Evolutionary conservation across 2,888 invertebrate species (phyloP).

Genomic region (Coelinius sp.): DNA sequence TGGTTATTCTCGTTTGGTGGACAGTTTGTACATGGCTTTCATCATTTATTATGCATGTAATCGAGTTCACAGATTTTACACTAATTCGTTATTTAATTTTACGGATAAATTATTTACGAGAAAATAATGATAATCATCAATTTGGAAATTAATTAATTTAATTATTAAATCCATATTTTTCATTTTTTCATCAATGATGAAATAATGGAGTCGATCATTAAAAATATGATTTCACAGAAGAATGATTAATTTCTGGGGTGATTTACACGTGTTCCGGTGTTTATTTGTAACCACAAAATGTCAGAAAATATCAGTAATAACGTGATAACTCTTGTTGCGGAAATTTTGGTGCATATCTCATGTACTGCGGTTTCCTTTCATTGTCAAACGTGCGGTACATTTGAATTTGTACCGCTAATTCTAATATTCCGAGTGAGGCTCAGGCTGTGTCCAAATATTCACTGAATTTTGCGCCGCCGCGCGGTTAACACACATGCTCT

Average conservation of each 20-base stretch:
- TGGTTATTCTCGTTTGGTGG: constrained; percentile 12
- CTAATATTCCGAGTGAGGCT: constrained; percentile 54
- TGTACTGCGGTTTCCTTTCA: constrained; percentile 53
- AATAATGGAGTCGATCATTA: background rate
- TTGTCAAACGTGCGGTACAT: constrained; percentile 49
- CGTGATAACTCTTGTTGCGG: constrained; percentile 48
- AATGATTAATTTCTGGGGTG: background rate
- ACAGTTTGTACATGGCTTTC: background rate
- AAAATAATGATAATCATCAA: background rate
- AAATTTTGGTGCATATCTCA: constrained; percentile 35
- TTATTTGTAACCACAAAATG: background rate
- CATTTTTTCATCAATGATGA: background rate
- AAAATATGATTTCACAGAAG: background rate
- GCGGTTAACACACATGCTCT: constrained; percentile 35
- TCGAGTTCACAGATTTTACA: background rate
- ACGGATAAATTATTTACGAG: constrained; percentile 27
- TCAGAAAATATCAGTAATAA: constrained; percentile 51
- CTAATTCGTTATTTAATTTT: constrained; percentile 10
- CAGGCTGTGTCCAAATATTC: constrained; percentile 39
- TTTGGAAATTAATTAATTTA: no score
- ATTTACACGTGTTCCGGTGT: background rate
- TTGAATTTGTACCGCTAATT: constrained; percentile 52
- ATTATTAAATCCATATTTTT: background rate
- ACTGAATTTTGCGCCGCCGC: constrained; percentile 25
- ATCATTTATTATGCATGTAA: constrained; percentile 1